phyloP scores from a whole-genome alignment of 2,888 invertebrate genomes.

The Anodontia alba region DNA sequence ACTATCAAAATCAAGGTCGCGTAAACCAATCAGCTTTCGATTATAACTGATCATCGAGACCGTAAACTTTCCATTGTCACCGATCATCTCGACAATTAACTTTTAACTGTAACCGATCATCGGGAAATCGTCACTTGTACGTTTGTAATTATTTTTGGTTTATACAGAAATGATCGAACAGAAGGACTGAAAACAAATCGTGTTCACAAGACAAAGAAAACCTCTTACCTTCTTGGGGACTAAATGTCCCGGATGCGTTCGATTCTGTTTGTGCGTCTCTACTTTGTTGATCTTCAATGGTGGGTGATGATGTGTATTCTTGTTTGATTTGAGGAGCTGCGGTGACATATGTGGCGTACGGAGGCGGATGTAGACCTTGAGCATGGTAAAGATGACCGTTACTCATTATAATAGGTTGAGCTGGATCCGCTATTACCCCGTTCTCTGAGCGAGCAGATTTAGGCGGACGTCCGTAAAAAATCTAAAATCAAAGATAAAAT shows the following conservation, averaged over 20 bases:
- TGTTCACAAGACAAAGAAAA: no score
- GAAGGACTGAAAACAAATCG: no score
- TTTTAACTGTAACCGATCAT: no score
- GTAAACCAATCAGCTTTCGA: no score
- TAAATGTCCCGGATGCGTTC: conserved; percentile 34
- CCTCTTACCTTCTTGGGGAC: conserved; percentile 48
- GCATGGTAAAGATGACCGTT: conserved; percentile 60
- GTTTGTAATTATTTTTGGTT: no score
- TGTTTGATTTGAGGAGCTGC: conserved; percentile 54
- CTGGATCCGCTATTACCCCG: conserved; percentile 55
- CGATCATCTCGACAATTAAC: no score
- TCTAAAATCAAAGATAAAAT: conserved; percentile 29
- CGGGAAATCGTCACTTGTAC: no score
- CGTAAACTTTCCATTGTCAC: no score
- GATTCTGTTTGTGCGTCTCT: conserved; percentile 20
- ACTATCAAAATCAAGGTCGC: no score
- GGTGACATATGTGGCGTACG: conserved; percentile 54
- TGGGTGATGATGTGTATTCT: conserved; percentile 59
- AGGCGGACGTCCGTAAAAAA: conserved; percentile 46
- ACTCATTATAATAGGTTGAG: conserved; percentile 50
- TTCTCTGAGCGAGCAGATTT: conserved; percentile 58
- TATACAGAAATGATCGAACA: no score
- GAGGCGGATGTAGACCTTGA: conserved; percentile 58
- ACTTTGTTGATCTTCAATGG: conserved; percentile 42
- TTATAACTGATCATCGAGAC: no score